phyloP scores from a whole-genome alignment of 2,113 vertebrate genomes.

The Boulengeromyrus knoepffleri region DNA sequence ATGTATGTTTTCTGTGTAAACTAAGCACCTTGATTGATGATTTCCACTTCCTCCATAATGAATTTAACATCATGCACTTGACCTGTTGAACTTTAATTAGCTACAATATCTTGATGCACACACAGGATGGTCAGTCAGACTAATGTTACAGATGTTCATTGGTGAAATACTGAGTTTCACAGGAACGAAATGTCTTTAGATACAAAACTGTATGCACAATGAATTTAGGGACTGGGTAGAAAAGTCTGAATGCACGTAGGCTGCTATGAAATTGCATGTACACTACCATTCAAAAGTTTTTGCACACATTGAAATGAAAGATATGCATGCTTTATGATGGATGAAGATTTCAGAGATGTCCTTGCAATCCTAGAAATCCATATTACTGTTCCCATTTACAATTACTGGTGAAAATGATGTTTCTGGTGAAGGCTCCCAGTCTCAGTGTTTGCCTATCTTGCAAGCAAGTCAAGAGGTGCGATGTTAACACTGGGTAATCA shows the following conservation, averaged over 20 bases:
- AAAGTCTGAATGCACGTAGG: not conserved
- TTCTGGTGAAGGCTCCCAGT: not conserved
- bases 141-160: conserved; percentile 28
- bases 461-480: not conserved
- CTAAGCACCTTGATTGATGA: not conserved
- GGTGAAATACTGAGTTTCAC: not conserved
- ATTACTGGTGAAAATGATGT: not conserved
- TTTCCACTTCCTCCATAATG: not conserved
- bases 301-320: no score
- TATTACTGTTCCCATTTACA: not conserved
- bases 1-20: not conserved
- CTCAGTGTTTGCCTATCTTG: not conserved
- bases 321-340: not conserved
- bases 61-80: not conserved
- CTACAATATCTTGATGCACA: conserved; percentile 17
- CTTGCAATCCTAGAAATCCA: not conserved
- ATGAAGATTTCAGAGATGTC: not conserved
- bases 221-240: not conserved
- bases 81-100: conserved; percentile 27
- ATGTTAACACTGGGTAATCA: not conserved
- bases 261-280: not conserved
- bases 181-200: not conserved
- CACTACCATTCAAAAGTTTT: no score
- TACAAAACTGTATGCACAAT: not conserved
- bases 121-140: conserved; percentile 4